A percentile compares a stretch with the other conserved stretches of the same genome.
Evolutionary conservation across 2,113 vertebrate genomes (phyloP).

Genomic region (Lepisosteus oculatus): DNA sequence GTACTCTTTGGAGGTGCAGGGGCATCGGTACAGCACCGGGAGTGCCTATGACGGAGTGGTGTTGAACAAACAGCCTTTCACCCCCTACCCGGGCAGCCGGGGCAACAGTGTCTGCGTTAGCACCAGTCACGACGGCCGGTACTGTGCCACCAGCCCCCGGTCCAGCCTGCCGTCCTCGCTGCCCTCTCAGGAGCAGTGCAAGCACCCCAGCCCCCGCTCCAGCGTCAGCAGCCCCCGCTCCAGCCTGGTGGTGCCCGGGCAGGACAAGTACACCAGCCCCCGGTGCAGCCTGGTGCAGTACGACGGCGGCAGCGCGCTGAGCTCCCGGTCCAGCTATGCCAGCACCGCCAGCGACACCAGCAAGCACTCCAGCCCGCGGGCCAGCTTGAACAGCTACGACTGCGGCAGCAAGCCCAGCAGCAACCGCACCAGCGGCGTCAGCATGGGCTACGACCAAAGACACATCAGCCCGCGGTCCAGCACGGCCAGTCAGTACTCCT

Average conservation of each 20-base stretch:
- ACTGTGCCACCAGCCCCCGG: slow-evolving; percentile 64
- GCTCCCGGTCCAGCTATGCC: slow-evolving; percentile 82
- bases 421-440: slow-evolving; percentile 94
- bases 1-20: slow-evolving; percentile 74
- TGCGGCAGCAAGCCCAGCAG: slow-evolving; percentile 85
- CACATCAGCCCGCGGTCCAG: slow-evolving; percentile 87
- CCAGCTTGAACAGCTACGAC: slow-evolving; percentile 84
- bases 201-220: slow-evolving; percentile 74
- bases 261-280: slow-evolving; percentile 73
- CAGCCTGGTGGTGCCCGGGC: slow-evolving; percentile 67
- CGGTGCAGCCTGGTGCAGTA: slow-evolving; percentile 72
- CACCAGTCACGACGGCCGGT: slow-evolving; percentile 59
- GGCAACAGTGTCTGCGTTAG: slow-evolving; percentile 64
- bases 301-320: slow-evolving; percentile 67
- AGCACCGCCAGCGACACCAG: slow-evolving; percentile 88
- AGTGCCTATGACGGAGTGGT: slow-evolving; percentile 62
- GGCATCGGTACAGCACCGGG: slow-evolving; percentile 69
- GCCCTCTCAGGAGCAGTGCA: slow-evolving; percentile 70
- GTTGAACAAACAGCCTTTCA: slow-evolving; percentile 54
- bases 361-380: slow-evolving; percentile 83
- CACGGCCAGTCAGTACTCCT: slow-evolving; percentile 79
- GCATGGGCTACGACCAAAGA: slow-evolving; percentile 93
- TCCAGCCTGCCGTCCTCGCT: slow-evolving; percentile 67
- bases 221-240: slow-evolving; percentile 74
- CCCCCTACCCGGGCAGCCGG: slow-evolving; percentile 53